These are phyloP conservation scores for Balaeniceps rex DNA, from an alignment of 2,113 vertebrate species.

Conservation along the genomic window DNA sequence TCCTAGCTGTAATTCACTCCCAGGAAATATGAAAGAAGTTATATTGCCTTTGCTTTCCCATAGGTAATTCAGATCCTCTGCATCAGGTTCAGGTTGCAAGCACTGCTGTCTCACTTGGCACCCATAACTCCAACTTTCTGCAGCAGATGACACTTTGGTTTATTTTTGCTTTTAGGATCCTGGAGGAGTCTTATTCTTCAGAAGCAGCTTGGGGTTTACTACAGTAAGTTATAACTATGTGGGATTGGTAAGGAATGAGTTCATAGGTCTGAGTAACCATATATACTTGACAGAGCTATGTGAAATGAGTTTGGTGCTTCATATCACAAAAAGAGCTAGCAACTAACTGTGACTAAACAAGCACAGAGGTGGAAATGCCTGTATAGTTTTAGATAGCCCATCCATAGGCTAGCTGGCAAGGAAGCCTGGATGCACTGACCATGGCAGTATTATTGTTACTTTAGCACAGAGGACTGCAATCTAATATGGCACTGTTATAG, in stretches of 20 bases:
- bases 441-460: not conserved
- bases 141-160: conserved; percentile 47
- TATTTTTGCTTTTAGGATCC: no score
- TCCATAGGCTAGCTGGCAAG: no score
- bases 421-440: not conserved
- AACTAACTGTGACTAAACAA: not conserved
- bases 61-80: not conserved
- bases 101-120: not conserved
- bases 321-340: not conserved
- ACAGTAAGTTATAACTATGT: not conserved
- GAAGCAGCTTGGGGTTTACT: not conserved
- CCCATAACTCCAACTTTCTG: not conserved
- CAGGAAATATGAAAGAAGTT: not conserved
- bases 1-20: not conserved
- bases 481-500: no score
- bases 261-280: not conserved
- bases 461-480: not conserved
- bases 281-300: not conserved
- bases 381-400: not conserved
- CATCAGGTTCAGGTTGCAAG: not conserved
- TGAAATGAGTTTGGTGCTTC: not conserved
- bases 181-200: no score
- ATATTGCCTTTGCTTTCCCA: not conserved
- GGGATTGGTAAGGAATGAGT: not conserved
- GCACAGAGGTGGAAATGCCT: not conserved